Conservation (phyloP, 1,140 invertebrate species). For the Maniola jurtina region DNA sequence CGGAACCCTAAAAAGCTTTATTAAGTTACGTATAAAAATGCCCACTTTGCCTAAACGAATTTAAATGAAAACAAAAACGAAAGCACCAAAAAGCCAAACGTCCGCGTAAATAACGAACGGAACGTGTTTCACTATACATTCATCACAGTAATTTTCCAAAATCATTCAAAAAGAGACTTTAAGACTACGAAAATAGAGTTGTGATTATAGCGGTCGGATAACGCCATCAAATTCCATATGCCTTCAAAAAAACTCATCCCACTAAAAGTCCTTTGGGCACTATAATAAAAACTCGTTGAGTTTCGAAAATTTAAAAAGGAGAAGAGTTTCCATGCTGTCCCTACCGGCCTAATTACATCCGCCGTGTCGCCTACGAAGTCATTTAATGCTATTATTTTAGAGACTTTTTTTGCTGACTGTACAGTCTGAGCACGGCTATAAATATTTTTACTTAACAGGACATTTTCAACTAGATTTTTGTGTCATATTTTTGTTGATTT, state of each 20-base stretch:
- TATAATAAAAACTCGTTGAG: conserved; percentile 38
- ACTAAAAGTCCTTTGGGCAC: conserved; percentile 43
- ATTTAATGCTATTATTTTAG: conserved; percentile 45
- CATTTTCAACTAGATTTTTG: neutral
- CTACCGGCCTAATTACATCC: conserved; percentile 45
- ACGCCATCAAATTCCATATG: conserved; percentile 19
- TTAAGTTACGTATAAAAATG: conserved; percentile 5
- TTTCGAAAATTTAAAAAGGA: conserved; percentile 38
- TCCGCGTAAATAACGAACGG: conserved; percentile 28
- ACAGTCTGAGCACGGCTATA: neutral
- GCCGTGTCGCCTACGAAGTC: conserved; percentile 40
- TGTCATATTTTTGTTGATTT: too few relatives aligned
- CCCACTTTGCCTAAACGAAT: conserved; percentile 16
- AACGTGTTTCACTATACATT: conserved; percentile 22
- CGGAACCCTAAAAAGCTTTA: neutral
- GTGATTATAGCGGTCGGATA: neutral
- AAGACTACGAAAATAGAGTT: conserved; percentile 1
- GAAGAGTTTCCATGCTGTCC: conserved; percentile 32
- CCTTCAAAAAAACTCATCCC: conserved; percentile 37
- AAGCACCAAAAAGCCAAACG: conserved; percentile 19
- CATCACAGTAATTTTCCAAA: conserved; percentile 12
- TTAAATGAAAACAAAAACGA: conserved; percentile 26
- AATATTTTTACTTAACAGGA: too few relatives aligned
- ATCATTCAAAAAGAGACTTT: neutral
- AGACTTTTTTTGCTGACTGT: conserved; percentile 30